Evolutionary conservation across 2,888 invertebrate species (phyloP).

Genomic region (Gasteruption jaculator): DNA sequence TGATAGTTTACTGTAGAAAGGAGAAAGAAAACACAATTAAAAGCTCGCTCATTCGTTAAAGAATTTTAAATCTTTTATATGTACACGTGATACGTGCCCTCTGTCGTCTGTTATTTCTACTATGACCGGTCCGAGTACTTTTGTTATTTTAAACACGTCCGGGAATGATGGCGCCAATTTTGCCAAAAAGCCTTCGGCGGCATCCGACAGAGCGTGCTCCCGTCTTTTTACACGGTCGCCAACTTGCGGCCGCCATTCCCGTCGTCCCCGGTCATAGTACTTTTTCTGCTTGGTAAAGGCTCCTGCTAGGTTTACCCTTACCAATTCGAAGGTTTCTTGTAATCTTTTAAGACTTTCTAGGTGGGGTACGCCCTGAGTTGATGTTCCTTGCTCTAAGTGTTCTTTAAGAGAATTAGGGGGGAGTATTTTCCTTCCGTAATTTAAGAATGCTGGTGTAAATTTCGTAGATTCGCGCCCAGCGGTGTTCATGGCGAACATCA

Average conservation of each 20-base stretch:
- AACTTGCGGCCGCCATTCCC: neutral
- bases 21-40: too few species aligned
- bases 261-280: neutral
- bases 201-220: neutral
- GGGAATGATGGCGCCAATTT: neutral
- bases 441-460: conserved; percentile 25
- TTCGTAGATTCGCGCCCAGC: conserved; percentile 21
- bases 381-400: neutral
- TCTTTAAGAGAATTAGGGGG: neutral
- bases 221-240: neutral
- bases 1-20: too few species aligned
- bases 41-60: too few species aligned
- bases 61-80: too few species aligned
- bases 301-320: neutral
- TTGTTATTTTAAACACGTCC: neutral
- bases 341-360: neutral
- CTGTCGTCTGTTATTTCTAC: neutral
- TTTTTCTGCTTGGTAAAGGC: neutral
- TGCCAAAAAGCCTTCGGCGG: neutral
- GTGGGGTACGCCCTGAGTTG: neutral
- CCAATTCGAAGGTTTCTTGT: neutral
- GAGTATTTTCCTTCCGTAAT: conserved; percentile 19
- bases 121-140: neutral
- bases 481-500: conserved; percentile 26
- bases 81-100: too few species aligned